These are phyloP conservation scores for Takifugu flavidus DNA, from an alignment of 2,113 vertebrate species.

Conservation along the genomic window DNA sequence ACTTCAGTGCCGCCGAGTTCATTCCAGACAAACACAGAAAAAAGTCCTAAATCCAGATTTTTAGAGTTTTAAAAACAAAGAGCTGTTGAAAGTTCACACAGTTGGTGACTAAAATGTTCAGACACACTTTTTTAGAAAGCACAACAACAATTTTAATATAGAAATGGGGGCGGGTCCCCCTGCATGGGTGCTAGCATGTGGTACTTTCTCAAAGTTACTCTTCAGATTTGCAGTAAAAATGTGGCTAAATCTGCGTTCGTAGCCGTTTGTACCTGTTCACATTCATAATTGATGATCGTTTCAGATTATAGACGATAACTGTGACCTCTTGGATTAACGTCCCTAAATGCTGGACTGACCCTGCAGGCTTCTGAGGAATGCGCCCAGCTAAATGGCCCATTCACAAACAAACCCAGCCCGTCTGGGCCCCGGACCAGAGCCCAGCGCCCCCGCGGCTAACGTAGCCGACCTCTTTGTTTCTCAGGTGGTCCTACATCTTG, in stretches of 20 bases:
- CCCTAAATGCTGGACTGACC: conserved; percentile 7
- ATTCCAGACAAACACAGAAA: not conserved
- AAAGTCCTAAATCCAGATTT: too few species aligned
- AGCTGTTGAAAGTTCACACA: too few species aligned
- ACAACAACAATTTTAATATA: too few species aligned
- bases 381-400: conserved; percentile 51
- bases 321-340: not conserved
- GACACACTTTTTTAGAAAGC: too few species aligned
- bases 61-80: too few species aligned
- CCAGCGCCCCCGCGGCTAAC: conserved; percentile 4
- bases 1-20: not conserved
- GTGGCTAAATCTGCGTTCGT: too few species aligned
- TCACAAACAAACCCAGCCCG: conserved; percentile 42
- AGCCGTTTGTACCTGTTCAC: too few species aligned
- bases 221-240: conserved; percentile 1
- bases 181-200: not conserved
- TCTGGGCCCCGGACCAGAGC: conserved; percentile 13
- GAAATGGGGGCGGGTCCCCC: not conserved
- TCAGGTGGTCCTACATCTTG: conserved; percentile 36
- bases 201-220: too few species aligned
- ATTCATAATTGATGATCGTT: too few species aligned
- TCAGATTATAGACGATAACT: too few species aligned
- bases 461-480: conserved; percentile 6
- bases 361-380: conserved; percentile 24
- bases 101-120: too few species aligned